Base-by-base conservation (phyloP, 2,113 vertebrate genomes). In the Phoxinus phoxinus region DNA sequence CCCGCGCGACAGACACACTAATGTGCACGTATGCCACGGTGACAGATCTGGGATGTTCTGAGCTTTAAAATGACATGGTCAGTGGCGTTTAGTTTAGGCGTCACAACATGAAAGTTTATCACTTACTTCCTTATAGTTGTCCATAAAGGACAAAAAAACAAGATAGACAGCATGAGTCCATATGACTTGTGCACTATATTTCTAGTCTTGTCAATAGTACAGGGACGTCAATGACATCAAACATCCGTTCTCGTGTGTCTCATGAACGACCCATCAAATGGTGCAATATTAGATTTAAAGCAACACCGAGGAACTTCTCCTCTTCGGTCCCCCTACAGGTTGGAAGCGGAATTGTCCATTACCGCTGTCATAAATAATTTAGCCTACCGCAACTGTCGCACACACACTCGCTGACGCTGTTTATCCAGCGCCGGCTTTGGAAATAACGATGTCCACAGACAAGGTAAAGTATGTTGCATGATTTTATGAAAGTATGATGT, bases 1-100 rank as follows among this genome's bases (percentile, higher is more conserved):
- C 15, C 23, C 32, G 19, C 8, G 17, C 21, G 79, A 67, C 41
- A 61, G 84, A 79, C 48, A 44, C 81, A 85, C 73, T 35, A 79
- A n/a, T 32, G 21, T 86, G 86, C 84, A 84, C 13, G 46, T 58
- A 85, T n/a, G n/a, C n/a, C n/a, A n/a, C n/a, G n/a, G 2, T 89
- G 88, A 90, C 58, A 65, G 80, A 75, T 48, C 41, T 32, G 63
- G 30, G 63, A 19, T 65, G 63, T 65, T 65, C 27, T 1, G 27
- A 32, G 63, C 1, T 67, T 9, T 30, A 32, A 30, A 30, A 27
- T 65, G 27, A 17, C 13, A 2, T 6, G 12, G 59, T 27, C 12
- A 27, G 59, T 63, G 25, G 2, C 0, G 59, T 63, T 63, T 25
- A 63, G 59, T 63, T 27, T 63, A 4, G 59, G 2, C 6, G 0